Percentiles rank a stretch among this genome's conserved stretches.
phyloP scores from a whole-genome alignment of 1,140 invertebrate species.

The Paramacrobiotus metropolitanus region DNA sequence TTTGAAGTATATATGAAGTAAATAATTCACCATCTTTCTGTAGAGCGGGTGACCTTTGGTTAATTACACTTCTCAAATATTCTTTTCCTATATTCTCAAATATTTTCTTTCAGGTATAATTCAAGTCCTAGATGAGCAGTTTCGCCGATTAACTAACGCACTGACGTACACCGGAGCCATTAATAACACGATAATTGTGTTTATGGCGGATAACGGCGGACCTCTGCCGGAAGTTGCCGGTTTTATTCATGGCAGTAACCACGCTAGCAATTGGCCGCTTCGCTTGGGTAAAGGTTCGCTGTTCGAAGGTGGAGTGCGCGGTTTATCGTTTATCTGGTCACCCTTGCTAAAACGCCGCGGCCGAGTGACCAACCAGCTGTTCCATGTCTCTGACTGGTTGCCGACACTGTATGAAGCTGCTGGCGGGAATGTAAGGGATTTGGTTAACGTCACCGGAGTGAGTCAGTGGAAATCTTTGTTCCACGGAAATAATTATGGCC shows the following conservation, averaged over 20 bases:
- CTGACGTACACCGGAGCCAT: conserved; percentile 37
- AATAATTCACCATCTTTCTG: too few relatives aligned
- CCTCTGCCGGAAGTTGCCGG: conserved; percentile 29
- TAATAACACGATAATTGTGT: conserved; percentile 53
- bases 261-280: conserved; percentile 69
- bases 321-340: conserved; percentile 51
- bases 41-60: too few relatives aligned
- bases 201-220: conserved; percentile 67
- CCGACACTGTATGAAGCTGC: conserved; percentile 41
- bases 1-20: too few relatives aligned
- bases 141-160: conserved; percentile 46
- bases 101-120: too few relatives aligned
- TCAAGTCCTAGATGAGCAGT: conserved; percentile 50
- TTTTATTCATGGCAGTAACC: conserved; percentile 41
- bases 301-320: conserved; percentile 69
- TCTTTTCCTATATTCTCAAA: too few relatives aligned
- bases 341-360: conserved; percentile 30
- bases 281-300: conserved; percentile 42
- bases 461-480: conserved; percentile 16
- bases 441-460: conserved; percentile 17
- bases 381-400: conserved; percentile 70
- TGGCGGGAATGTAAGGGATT: conserved; percentile 17
- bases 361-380: conserved; percentile 37
- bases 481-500: neutral
- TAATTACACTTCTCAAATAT: too few relatives aligned